Conservation (phyloP, 2,113 vertebrate genomes). For the Atherinomorus stipes region DNA sequence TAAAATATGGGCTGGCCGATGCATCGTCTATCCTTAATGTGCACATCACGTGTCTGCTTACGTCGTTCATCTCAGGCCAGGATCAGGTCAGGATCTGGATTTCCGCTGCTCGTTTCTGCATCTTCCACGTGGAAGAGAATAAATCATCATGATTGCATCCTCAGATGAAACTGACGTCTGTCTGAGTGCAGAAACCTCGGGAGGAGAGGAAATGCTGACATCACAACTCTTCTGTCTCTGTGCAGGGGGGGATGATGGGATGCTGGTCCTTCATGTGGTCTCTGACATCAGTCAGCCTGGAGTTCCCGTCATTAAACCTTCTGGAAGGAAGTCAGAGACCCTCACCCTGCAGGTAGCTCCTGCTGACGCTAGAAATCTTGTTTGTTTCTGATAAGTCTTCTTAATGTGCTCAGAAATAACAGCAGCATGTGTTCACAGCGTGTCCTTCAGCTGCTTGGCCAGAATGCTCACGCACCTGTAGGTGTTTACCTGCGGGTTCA, state of each 20-base stretch:
- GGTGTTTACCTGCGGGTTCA: constrained; percentile 80
- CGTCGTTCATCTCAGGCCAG: too few relatives aligned
- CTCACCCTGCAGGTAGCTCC: constrained; percentile 53
- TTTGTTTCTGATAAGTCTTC: not conserved
- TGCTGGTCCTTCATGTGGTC: constrained; percentile 79
- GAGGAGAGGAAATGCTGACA: too few relatives aligned
- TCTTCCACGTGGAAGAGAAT: too few relatives aligned
- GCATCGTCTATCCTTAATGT: too few relatives aligned
- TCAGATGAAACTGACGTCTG: too few relatives aligned
- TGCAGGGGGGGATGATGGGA: constrained; percentile 78
- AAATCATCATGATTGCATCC: too few relatives aligned
- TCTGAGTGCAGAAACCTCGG: too few relatives aligned
- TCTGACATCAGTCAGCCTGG: constrained; percentile 38
- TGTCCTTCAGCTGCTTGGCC: constrained; percentile 66
- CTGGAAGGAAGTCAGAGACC: constrained; percentile 14
- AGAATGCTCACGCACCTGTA: constrained; percentile 57
- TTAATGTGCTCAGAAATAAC: too few relatives aligned
- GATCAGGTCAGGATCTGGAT: too few relatives aligned
- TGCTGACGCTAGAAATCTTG: not conserved
- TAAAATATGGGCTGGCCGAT: too few relatives aligned
- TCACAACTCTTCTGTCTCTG: not conserved
- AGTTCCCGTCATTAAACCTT: constrained; percentile 62
- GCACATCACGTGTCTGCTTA: too few relatives aligned
- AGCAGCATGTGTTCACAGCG: constrained; percentile 45
- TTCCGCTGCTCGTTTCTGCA: too few relatives aligned